Conservation (phyloP, 2,797 vertebrate genomes). For the Onychomys torridus region DNA sequence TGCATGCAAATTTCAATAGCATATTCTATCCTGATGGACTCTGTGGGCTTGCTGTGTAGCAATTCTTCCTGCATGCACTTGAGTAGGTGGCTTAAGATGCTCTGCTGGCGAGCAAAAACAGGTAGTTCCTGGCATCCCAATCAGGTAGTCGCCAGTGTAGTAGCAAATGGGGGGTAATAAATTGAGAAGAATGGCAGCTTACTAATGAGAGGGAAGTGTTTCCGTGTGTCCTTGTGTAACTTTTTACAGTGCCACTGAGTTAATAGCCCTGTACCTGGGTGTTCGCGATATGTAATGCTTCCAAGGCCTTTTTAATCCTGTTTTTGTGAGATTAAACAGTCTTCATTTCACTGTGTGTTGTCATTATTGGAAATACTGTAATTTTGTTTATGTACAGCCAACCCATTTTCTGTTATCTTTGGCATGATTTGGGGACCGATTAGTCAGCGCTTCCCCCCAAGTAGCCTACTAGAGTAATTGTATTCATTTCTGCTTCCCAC, state of each 20-base stretch:
- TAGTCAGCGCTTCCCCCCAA: not conserved
- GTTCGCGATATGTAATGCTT: slow-evolving; percentile 80
- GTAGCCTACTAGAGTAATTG: not conserved
- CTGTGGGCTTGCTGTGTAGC: not conserved
- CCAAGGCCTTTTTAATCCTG: slow-evolving; percentile 60
- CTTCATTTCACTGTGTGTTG: slow-evolving; percentile 65
- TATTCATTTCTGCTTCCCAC: slow-evolving; percentile 20
- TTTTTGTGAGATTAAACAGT: slow-evolving; percentile 75
- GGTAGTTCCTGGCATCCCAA: not conserved
- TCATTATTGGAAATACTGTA: slow-evolving; percentile 59
- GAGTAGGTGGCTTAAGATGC: not conserved
- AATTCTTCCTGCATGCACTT: not conserved
- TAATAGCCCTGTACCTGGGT: slow-evolving; percentile 17
- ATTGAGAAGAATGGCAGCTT: not conserved
- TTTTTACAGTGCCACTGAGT: not conserved
- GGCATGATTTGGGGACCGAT: not conserved
- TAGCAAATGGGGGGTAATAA: not conserved
- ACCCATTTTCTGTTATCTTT: slow-evolving; percentile 47
- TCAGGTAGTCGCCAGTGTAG: not conserved
- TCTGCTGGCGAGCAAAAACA: not conserved
- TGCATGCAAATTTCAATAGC: not conserved
- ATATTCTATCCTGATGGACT: not conserved
- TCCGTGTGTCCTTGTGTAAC: slow-evolving; percentile 1
- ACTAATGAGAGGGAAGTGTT: not conserved
- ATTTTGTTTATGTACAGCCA: slow-evolving; percentile 29